Evolutionary conservation across 2,113 vertebrate species (phyloP).

Genomic region (Python bivittatus): DNA sequence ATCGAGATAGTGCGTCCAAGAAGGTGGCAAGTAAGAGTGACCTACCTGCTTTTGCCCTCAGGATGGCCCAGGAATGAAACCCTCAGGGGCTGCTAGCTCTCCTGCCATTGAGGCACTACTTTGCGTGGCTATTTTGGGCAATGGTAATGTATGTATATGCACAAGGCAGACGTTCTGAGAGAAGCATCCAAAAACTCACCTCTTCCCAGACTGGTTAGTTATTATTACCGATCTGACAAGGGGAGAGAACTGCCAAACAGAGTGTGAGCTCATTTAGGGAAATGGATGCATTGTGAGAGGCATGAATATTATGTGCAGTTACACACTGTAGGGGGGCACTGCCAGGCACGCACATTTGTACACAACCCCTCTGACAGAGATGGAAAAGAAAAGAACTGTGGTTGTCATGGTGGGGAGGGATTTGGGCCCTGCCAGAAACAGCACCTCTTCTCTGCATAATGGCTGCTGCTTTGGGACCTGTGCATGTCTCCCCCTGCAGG

Average conservation of each 20-base stretch:
- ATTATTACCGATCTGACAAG: slow-evolving; percentile 5
- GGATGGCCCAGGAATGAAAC: not conserved
- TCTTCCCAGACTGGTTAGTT: slow-evolving; percentile 9
- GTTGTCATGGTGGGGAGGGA: not conserved
- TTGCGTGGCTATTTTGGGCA: slow-evolving; percentile 15
- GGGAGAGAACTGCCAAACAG: slow-evolving; percentile 11
- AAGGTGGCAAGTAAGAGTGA: not conserved
- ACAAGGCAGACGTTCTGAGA: not conserved
- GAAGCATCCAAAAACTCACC: slow-evolving; percentile 5
- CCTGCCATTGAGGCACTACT: not conserved
- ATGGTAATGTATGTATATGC: slow-evolving; percentile 4
- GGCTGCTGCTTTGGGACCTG: not conserved
- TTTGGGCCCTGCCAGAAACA: not conserved
- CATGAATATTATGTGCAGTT: not conserved
- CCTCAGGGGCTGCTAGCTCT: not conserved
- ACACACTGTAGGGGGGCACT: not conserved
- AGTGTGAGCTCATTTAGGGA: slow-evolving; percentile 25
- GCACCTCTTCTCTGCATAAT: too few relatives aligned
- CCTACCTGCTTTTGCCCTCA: not conserved
- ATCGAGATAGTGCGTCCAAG: not conserved
- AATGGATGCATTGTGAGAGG: slow-evolving; percentile 14
- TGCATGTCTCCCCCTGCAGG: not conserved
- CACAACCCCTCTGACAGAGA: not conserved
- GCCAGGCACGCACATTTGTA: not conserved
- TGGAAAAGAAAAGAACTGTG: not conserved